Conservation (phyloP, 2,797 vertebrate genomes). For the Lindbergichthys nudifrons region DNA sequence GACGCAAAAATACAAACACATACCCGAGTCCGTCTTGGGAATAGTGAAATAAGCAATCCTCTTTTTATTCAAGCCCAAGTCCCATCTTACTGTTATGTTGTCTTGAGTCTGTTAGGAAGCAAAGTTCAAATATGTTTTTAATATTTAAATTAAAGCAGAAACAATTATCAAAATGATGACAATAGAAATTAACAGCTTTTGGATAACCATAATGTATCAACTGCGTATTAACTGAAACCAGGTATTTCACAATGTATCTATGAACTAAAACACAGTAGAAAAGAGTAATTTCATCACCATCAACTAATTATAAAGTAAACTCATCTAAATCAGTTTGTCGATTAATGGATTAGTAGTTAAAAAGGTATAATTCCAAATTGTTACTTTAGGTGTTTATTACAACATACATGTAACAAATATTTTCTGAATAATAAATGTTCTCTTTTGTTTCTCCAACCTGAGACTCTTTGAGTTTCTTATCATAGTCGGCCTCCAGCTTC, state of each 20-base stretch:
- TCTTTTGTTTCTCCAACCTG: conserved; percentile 76
- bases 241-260: not conserved
- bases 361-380: not conserved
- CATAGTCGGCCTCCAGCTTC: conserved; percentile 95
- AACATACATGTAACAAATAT: not conserved
- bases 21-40: conserved; percentile 95
- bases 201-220: too few species aligned
- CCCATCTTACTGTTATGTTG: conserved; percentile 98
- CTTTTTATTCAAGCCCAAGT: conserved; percentile 98
- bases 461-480: conserved; percentile 97
- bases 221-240: not conserved
- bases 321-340: not conserved
- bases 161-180: too few species aligned
- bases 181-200: too few species aligned
- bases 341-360: not conserved
- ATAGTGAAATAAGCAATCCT: conserved; percentile 97
- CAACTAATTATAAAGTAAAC: not conserved
- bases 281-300: not conserved
- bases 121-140: too few species aligned
- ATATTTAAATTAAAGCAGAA: too few species aligned
- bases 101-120: conserved; percentile 89
- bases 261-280: not conserved
- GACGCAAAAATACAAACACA: conserved; percentile 65
- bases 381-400: not conserved
- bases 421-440: not conserved